A percentile compares a stretch with the other conserved stretches of the same genome.
phyloP scores from a whole-genome alignment of 1,140 invertebrate species.

The Brachionus asplanchnoidis region DNA sequence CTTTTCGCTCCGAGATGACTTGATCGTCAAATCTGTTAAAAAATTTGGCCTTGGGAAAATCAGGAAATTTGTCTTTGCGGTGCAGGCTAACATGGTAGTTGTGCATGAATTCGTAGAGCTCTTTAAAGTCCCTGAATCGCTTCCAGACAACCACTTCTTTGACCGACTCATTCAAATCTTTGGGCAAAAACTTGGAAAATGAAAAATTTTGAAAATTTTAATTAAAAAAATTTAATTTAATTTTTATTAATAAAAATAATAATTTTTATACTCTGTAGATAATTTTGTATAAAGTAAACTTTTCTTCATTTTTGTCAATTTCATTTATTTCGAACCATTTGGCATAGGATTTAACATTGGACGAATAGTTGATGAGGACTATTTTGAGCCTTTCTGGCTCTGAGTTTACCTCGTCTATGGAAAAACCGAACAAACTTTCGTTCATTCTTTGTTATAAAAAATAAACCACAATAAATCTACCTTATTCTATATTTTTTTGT shows the following conservation, averaged over 20 bases:
- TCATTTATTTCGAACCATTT: slow-evolving; percentile 41
- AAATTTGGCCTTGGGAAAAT: slow-evolving; percentile 27
- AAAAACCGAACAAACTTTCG: slow-evolving; percentile 6
- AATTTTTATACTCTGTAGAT: not conserved
- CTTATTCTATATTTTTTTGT: not conserved
- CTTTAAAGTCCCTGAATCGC: slow-evolving; percentile 21
- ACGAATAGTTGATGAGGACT: not conserved
- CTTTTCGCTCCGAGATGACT: not conserved
- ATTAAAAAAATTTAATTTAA: not conserved
- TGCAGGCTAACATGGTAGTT: slow-evolving; percentile 19
- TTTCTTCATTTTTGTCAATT: slow-evolving; percentile 23
- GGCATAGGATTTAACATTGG: slow-evolving; percentile 33
- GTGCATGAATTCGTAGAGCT: not conserved
- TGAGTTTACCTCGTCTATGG: not conserved
- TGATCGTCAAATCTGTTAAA: slow-evolving; percentile 25
- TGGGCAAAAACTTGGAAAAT: not conserved
- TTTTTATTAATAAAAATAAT: too few species aligned
- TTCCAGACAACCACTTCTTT: slow-evolving; percentile 38
- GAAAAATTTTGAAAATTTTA: not conserved
- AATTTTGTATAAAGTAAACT: slow-evolving; percentile 22
- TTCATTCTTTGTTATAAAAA: not conserved
- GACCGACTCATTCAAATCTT: slow-evolving; percentile 24
- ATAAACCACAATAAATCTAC: not conserved
- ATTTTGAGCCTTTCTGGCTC: not conserved
- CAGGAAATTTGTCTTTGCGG: slow-evolving; percentile 36